Percentiles rank a stretch among this genome's conserved stretches.
Evolutionary conservation across 1,140 invertebrate genomes (phyloP).

Genomic region (Gryllus bimaculatus): DNA sequence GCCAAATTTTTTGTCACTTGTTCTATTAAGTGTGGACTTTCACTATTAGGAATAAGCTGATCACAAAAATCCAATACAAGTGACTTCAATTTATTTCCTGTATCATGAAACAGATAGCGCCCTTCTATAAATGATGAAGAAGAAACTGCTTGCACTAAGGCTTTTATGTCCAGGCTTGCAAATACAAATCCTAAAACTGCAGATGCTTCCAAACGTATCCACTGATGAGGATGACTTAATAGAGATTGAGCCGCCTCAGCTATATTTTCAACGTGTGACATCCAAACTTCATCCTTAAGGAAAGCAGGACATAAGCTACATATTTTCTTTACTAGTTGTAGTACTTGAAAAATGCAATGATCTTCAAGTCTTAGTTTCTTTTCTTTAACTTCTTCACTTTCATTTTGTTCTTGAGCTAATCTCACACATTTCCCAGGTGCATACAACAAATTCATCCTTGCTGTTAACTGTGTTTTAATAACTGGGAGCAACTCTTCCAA

Average conservation of each 20-base stretch:
- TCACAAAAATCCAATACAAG: constrained; percentile 61
- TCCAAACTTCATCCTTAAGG: constrained; percentile 39
- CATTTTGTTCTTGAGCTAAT: constrained; percentile 27
- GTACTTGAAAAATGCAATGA: constrained; percentile 59
- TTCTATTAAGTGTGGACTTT: constrained; percentile 49
- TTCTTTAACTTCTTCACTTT: constrained; percentile 6
- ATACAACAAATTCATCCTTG: constrained; percentile 27
- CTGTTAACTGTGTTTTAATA: constrained; percentile 37
- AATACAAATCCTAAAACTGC: constrained; percentile 67
- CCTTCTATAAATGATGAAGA: constrained; percentile 11
- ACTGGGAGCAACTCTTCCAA: constrained; percentile 43
- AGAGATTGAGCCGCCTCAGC: constrained; percentile 42
- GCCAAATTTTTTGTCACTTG: constrained; percentile 61
- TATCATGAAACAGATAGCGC: constrained; percentile 13
- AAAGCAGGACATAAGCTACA: constrained; percentile 40
- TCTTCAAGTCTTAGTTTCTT: constrained; percentile 42
- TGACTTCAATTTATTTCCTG: constrained; percentile 40
- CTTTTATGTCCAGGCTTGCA: constrained; percentile 46
- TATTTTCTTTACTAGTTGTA: constrained; percentile 54
- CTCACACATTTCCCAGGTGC: constrained; percentile 33
- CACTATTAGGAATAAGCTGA: constrained; percentile 53
- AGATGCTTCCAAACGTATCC: constrained; percentile 63
- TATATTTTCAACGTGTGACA: constrained; percentile 35
- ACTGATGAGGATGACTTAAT: constrained; percentile 51
- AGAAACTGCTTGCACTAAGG: constrained; percentile 36